A percentile compares a stretch with the other conserved stretches of the same genome.
These are phyloP conservation scores for Iselma pallidipennis DNA, from an alignment of 2,888 invertebrate genomes.

Conservation along the genomic window DNA sequence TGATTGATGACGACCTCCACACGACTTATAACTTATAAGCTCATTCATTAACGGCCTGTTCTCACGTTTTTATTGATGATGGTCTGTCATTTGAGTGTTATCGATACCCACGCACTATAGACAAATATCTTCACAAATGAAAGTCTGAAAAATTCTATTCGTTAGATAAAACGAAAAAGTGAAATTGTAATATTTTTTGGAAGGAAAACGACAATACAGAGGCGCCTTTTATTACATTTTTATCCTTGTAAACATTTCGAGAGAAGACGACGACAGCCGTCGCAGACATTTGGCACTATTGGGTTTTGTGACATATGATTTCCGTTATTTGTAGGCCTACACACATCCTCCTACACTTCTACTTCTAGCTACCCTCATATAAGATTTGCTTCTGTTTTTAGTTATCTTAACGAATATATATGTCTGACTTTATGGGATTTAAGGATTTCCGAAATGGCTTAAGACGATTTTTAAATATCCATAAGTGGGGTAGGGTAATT, in stretches of 20 bases:
- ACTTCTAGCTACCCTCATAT: constrained; percentile 11
- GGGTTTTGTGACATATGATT: not conserved
- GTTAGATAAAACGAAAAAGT: not conserved
- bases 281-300: not conserved
- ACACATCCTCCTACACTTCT: not conserved
- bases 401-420: constrained; percentile 39
- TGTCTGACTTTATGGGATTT: constrained; percentile 38
- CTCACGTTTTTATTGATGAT: constrained; percentile 38
- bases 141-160: not conserved
- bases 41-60: constrained; percentile 36
- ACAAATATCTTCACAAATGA: not conserved
- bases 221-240: no score
- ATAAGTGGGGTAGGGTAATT: not conserved
- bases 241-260: no score
- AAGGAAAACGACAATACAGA: no score
- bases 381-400: constrained; percentile 42
- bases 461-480: constrained; percentile 27
- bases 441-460: constrained; percentile 46
- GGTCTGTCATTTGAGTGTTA: constrained; percentile 26
- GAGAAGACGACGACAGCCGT: not conserved
- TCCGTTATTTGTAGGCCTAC: not conserved
- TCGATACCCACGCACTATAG: not conserved
- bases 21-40: constrained; percentile 32
- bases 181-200: no score
- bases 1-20: constrained; percentile 38